Base-by-base conservation (phyloP, 1,140 invertebrate genomes). In the Magallana gigas region DNA sequence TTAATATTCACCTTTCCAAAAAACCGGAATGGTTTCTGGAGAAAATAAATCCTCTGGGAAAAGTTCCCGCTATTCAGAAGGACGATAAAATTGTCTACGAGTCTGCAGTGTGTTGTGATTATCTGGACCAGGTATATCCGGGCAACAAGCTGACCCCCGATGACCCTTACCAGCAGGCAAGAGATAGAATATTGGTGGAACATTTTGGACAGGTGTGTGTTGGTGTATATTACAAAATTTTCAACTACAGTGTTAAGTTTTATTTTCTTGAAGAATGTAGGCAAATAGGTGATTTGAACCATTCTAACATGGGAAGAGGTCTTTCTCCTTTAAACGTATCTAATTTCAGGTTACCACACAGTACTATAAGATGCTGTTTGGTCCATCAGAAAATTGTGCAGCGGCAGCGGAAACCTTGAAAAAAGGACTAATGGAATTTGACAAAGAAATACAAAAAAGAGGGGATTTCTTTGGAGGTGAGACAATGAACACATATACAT, bases 61-160 rank as follows among this genome's bases (percentile, higher is more conserved):
- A 97, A 95, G 97, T 98, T 3, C 98, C 98, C 59, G 96, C 97
- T 12, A 90, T 99, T 60, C 97, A 98, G 94, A 94, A 96, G 82
- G 96, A 96, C 58, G 90, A 90, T 48, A 96, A 96, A 57, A 96
- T 97, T 36, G 95, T 96, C 0, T 97, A 96, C 88, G 98, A 98
- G 93, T 98, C 97, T 91, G 94, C 97, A 57, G 96, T 98, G 11
- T 97, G 97, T 83, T 96, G 96, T 58, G 97, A 98, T 92, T 98
- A 97, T 93, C 93, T 98, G 62, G 97, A 98, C 92, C 97, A 98
- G 86, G 94, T 95, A 29, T 97, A 97, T 94, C 96, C 96, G 0
- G 92, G 97, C 57, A 95, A 96, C n/a, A 96, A 95, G 36, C 94
- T 98, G 0, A 95, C 96, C 91, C 96, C 97, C 5, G 95, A 94